Evolutionary conservation across 1,140 invertebrate species (phyloP).

Genomic region (Orius laevigatus): DNA sequence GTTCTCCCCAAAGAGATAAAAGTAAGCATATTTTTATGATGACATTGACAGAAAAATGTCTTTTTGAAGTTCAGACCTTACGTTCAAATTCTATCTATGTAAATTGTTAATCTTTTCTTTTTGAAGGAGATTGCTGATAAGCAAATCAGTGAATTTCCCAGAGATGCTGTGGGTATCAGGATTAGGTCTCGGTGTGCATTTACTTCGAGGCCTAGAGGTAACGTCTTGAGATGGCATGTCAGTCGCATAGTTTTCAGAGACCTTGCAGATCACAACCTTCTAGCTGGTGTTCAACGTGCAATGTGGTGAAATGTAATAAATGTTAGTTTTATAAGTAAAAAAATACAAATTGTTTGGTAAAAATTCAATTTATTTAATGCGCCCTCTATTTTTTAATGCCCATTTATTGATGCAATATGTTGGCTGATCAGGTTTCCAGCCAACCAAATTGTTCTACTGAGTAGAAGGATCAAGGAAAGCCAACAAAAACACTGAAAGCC

Average conservation of each 20-base stretch:
- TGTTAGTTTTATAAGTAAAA: too few species aligned
- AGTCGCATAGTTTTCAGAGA: slow-evolving; percentile 78
- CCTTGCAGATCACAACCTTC: slow-evolving; percentile 78
- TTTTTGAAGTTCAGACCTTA: slow-evolving; percentile 1
- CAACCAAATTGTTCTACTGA: too few species aligned
- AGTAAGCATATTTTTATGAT: slow-evolving; percentile 28
- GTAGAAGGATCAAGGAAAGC: not conserved
- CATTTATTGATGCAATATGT: too few species aligned
- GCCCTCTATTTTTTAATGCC: too few species aligned
- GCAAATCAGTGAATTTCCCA: slow-evolving; percentile 57
- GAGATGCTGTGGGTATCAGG: slow-evolving; percentile 46
- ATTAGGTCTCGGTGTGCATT: slow-evolving; percentile 58
- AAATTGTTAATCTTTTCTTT: slow-evolving; percentile 15
- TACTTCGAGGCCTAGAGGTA: slow-evolving; percentile 59
- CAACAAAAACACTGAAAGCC: too few species aligned
- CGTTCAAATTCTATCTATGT: slow-evolving; percentile 3
- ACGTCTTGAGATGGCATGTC: slow-evolving; percentile 56
- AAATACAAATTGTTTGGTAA: too few species aligned
- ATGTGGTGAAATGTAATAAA: slow-evolving; percentile 45
- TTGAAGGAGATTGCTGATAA: slow-evolving; percentile 45
- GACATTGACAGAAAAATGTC: not conserved
- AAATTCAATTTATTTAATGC: too few species aligned
- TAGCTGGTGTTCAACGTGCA: slow-evolving; percentile 72
- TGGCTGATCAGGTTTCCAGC: too few species aligned
- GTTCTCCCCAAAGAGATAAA: slow-evolving; percentile 62